Evolutionary conservation across 2,113 vertebrate species (phyloP), one percentile per base, ranked within the genome.

Genomic region (Chlorodrepanis virens): DNA sequence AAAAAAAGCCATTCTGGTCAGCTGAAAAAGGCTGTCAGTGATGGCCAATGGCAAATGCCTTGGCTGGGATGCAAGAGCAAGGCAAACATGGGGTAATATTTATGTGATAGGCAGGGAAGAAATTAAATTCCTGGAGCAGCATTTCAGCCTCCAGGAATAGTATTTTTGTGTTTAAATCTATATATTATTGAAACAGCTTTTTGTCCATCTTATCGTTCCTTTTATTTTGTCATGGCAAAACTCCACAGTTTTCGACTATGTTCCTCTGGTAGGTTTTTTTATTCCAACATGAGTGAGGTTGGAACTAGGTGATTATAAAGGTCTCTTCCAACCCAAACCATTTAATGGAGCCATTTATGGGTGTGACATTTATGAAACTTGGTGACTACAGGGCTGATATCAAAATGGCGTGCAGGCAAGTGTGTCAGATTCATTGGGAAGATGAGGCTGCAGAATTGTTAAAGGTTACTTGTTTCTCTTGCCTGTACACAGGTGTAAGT

Each of bases 401-500:
- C 31, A 44, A 60, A 87, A 45, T 37, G 5, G 6, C 54, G 25
- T 86, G 25, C 45, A 54, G 45, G 35, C 35, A 85, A 69, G 37
- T 9, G 10, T 44, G 27, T 29, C 89, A 20, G 23, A 57, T 56
- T 37, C 56, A 53, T 18, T 78, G 65, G 49, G 44, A 39, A 75
- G 14, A 16, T 21, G 37, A 83, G 24, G 25, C 81, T 90, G 8
- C 29, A 12, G 61, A 83, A 75, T 10, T 65, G 25, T 68, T 59
- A 63, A 75, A 56, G 75, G 37, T 47, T 49, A 87, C 10, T 65
- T 89, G 31, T 27, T 79, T 69, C 61, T 85, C 63, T 85, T 79
- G 16, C 65, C 84, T 83, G 15, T 68, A 35, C 78, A 74, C 97
- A 99, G 99, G 99, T 90, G 99, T 99, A 77, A 99, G 99, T 98